Percentiles rank a stretch among this genome's conserved stretches.
These are phyloP conservation scores for Stichopus horrens DNA, from an alignment of 53 echinoderm and acorn worm genomes.

Conservation along the genomic window DNA sequence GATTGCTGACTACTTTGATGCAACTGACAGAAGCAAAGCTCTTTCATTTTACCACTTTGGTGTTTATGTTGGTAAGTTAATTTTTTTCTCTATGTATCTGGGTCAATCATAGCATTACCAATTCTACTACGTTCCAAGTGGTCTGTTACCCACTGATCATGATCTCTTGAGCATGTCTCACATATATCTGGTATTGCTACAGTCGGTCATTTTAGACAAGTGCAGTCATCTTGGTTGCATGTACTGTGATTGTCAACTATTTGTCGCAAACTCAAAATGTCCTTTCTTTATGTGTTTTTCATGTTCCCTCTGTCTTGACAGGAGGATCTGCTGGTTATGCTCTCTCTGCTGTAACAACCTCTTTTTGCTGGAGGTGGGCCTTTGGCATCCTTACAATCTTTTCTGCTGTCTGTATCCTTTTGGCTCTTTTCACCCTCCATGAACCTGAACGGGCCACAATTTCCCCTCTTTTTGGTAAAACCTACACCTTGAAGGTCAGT, in stretches of 20 bases:
- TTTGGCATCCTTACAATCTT: constrained; percentile 57
- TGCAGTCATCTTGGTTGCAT: background rate
- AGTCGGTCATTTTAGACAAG: too few species aligned
- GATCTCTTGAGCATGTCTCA: too few species aligned
- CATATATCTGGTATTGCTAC: too few species aligned
- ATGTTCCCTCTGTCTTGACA: constrained; percentile 18
- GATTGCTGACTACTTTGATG: constrained; percentile 68
- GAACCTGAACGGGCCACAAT: constrained; percentile 53
- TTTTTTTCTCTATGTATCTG: too few species aligned
- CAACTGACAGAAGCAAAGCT: constrained; percentile 64
- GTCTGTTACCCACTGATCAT: too few species aligned
- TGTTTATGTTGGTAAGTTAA: constrained; percentile 66
- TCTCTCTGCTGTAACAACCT: constrained; percentile 56
- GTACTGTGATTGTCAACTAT: too few species aligned
- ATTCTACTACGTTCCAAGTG: too few species aligned
- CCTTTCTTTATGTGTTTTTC: too few species aligned
- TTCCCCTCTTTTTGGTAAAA: constrained; percentile 45
- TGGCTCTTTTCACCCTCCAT: constrained; percentile 53
- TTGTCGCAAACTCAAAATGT: too few species aligned
- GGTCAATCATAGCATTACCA: too few species aligned
- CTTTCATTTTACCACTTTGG: constrained; percentile 75
- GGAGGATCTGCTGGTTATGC: constrained; percentile 69
- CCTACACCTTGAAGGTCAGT: constrained; percentile 61
- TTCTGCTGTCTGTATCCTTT: constrained; percentile 46
- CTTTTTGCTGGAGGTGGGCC: constrained; percentile 74